phyloP scores from a whole-genome alignment of 2,797 vertebrate species.

The Mormyrus proboscirostris region DNA sequence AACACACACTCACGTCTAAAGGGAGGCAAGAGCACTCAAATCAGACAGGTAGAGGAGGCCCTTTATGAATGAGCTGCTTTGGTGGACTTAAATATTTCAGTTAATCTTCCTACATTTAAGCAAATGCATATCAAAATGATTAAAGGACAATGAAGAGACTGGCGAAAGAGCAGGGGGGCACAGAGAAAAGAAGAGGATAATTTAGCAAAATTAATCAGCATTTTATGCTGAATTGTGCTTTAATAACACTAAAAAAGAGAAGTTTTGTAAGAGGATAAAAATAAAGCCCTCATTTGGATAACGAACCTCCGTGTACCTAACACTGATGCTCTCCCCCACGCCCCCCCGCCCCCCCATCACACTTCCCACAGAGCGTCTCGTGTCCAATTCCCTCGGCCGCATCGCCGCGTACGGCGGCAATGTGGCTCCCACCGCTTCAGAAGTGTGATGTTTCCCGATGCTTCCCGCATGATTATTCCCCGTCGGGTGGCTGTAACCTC shows the following conservation, averaged over 20 bases:
- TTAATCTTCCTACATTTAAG: background rate
- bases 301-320: conserved; percentile 39
- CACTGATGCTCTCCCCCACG: conserved; percentile 38
- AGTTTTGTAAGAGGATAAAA: conserved; percentile 36
- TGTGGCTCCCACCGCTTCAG: conserved; percentile 31
- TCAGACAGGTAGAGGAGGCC: background rate
- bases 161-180: background rate
- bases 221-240: conserved; percentile 22
- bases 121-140: background rate
- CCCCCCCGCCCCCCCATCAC: conserved; percentile 39
- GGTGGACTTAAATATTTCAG: conserved; percentile 1
- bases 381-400: conserved; percentile 21
- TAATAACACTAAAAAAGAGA: conserved; percentile 30
- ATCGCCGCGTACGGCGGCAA: background rate
- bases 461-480: conserved; percentile 62
- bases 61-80: background rate
- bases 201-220: background rate
- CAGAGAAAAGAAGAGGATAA: background rate
- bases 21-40: background rate
- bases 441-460: conserved; percentile 49
- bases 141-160: background rate
- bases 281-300: conserved; percentile 39
- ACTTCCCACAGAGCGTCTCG: conserved; percentile 32
- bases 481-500: conserved; percentile 48
- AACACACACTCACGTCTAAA: background rate